Evolutionary conservation across 1,140 invertebrate genomes (phyloP).

Genomic region (Drosophila takahashii): DNA sequence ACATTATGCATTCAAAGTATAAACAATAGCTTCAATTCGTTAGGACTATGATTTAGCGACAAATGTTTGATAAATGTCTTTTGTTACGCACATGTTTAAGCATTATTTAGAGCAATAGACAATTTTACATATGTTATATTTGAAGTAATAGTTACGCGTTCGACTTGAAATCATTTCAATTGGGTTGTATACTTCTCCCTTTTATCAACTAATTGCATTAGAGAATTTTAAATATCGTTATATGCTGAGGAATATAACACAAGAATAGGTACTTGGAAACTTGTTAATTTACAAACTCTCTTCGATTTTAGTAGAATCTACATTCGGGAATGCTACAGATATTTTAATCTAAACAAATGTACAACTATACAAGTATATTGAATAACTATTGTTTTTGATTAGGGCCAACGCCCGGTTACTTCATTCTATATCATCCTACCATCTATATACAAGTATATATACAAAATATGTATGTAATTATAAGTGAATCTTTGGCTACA

Average conservation of each 20-base stretch:
- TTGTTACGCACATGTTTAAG: constrained; percentile 74
- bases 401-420: background rate
- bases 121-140: constrained; percentile 59
- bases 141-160: constrained; percentile 25
- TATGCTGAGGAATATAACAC: constrained; percentile 10
- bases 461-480: constrained; percentile 38
- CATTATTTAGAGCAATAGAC: constrained; percentile 73
- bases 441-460: constrained; percentile 28
- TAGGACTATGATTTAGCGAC: constrained; percentile 41
- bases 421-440: constrained; percentile 33
- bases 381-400: constrained; percentile 17
- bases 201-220: constrained; percentile 19
- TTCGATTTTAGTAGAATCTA: constrained; percentile 54
- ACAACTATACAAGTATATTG: constrained; percentile 38
- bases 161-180: constrained; percentile 37
- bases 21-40: constrained; percentile 28
- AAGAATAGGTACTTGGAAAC: constrained; percentile 5
- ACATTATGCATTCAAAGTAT: constrained; percentile 33
- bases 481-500: constrained; percentile 58
- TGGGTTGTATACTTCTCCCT: constrained; percentile 61
- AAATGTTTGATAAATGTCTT: constrained; percentile 46
- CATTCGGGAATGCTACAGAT: constrained; percentile 21
- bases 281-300: constrained; percentile 28
- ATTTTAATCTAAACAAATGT: constrained; percentile 57
- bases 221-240: constrained; percentile 46